These are phyloP conservation scores for Cancer borealis DNA, from an alignment of 2,888 invertebrate species.

Conservation along the genomic window DNA sequence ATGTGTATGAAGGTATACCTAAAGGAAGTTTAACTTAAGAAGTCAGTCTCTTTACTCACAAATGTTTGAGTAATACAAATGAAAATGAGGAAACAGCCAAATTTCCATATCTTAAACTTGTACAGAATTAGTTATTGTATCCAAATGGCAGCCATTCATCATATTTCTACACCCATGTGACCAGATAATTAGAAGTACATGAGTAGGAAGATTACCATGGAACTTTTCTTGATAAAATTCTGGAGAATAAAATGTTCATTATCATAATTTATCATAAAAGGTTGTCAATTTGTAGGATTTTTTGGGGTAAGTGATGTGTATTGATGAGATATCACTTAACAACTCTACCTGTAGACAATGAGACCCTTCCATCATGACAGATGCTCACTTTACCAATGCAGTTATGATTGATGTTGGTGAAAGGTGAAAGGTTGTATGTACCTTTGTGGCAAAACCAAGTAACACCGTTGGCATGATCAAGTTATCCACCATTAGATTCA, in stretches of 20 bases:
- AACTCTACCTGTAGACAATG: too few species aligned
- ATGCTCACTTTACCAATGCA: neutral
- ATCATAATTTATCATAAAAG: neutral
- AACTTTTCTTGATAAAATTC: neutral
- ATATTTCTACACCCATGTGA: neutral
- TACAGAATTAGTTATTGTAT: neutral
- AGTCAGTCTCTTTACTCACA: neutral
- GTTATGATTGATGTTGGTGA: neutral
- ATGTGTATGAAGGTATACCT: neutral
- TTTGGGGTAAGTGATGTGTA: too few species aligned
- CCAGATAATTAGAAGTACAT: too few species aligned
- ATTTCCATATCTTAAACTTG: neutral
- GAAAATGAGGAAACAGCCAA: neutral
- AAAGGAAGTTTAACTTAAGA: neutral
- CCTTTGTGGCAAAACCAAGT: neutral
- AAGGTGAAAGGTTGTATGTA: neutral
- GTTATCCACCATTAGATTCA: neutral
- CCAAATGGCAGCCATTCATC: neutral
- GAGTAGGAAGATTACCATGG: too few species aligned
- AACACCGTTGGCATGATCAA: neutral
- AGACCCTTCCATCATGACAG: neutral
- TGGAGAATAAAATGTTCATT: neutral
- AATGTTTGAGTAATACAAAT: neutral
- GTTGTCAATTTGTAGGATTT: neutral
- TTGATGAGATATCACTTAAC: too few species aligned